A percentile compares a stretch with the other conserved stretches of the same genome.
Conservation (phyloP, 2,888 invertebrate species). For the Oxycera nigricornis region DNA sequence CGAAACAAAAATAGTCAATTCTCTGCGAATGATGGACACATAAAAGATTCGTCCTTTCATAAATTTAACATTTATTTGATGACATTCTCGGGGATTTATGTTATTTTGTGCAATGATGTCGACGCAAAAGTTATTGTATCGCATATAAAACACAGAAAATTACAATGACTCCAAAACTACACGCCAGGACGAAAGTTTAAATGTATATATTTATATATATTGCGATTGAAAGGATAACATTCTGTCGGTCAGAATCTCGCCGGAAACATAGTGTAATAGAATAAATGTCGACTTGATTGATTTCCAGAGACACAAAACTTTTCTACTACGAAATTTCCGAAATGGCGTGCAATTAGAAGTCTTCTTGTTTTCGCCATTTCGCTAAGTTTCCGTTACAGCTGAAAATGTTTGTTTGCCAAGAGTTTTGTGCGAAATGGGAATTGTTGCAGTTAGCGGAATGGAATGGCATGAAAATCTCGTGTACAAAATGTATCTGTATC, state of each 20-base stretch:
- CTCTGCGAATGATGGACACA: neutral
- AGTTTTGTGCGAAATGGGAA: neutral
- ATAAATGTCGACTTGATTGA: neutral
- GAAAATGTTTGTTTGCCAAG: neutral
- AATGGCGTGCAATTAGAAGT: neutral
- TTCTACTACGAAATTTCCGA: neutral
- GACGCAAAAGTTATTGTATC: neutral
- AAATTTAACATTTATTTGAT: neutral
- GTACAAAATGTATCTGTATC: no score
- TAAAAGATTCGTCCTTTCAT: neutral
- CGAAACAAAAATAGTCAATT: neutral
- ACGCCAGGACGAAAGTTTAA: neutral
- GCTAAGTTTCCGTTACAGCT: neutral
- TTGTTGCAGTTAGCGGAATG: neutral
- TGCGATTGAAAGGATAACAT: neutral
- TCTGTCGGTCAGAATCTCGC: neutral
- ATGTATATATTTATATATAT: neutral
- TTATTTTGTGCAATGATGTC: neutral
- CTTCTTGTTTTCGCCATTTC: neutral
- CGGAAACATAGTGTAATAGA: neutral
- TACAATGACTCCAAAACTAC: neutral
- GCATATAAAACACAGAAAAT: neutral
- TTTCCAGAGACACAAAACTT: neutral
- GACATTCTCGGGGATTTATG: neutral
- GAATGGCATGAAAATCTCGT: neutral